phyloP scores from a whole-genome alignment of 2,888 invertebrate genomes.

The Pseudoips prasinana region DNA sequence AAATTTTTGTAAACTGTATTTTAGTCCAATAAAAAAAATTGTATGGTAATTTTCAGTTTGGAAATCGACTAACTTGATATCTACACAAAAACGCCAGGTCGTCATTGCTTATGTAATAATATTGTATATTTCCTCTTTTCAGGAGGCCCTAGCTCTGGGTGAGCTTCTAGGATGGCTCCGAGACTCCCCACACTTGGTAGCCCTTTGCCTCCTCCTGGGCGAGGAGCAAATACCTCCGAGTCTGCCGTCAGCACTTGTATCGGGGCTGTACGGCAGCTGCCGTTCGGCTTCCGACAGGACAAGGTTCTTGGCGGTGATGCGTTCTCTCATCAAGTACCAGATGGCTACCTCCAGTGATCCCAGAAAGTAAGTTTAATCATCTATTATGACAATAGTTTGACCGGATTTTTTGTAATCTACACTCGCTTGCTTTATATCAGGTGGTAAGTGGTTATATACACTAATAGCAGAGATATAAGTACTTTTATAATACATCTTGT shows the following conservation, averaged over 20 bases:
- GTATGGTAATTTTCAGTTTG: no score
- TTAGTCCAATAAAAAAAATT: no score
- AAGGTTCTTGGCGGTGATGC: conserved; percentile 59
- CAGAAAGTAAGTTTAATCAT: conserved; percentile 66
- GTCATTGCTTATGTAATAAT: no score
- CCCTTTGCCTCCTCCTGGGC: conserved; percentile 68
- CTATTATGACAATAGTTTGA: no score
- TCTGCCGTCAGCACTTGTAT: conserved; percentile 58
- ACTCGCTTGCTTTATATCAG: no score
- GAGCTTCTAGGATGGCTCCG: conserved; percentile 75
- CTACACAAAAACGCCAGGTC: no score
- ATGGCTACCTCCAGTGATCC: conserved; percentile 66
- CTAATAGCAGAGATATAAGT: no score
- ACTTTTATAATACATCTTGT: no score
- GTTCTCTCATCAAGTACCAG: conserved; percentile 70
- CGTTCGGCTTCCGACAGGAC: conserved; percentile 58
- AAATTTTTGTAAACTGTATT: no score
- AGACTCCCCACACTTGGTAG: conserved; percentile 70
- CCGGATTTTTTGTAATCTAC: no score
- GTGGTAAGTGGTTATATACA: no score
- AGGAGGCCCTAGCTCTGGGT: conserved; percentile 71
- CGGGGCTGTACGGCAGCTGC: conserved; percentile 72
- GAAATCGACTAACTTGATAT: no score
- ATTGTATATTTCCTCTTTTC: conserved; percentile 6
- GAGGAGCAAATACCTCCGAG: conserved; percentile 67